Evolutionary conservation across 2,113 vertebrate species (phyloP).

Genomic region (Uropsilus gracilis): DNA sequence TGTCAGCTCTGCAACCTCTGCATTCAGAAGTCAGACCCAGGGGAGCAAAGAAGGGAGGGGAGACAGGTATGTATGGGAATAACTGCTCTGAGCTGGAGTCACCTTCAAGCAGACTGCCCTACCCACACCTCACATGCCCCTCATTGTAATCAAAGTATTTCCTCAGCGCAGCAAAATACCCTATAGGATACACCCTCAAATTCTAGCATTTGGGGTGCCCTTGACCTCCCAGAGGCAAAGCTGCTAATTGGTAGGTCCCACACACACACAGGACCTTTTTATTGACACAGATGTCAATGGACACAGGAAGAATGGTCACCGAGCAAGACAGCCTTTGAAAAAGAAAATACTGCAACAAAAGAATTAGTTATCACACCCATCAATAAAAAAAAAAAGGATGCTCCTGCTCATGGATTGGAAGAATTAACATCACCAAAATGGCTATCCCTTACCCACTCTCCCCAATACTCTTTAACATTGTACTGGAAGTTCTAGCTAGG

Average conservation of each 20-base stretch:
- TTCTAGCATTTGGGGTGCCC: not conserved
- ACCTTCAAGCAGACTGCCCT: too few species aligned
- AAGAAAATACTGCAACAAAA: not conserved
- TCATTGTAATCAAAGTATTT: not conserved
- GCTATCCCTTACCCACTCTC: too few species aligned
- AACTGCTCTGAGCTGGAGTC: not conserved
- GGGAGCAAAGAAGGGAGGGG: rapidly evolving
- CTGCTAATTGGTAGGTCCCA: not conserved
- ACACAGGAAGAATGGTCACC: not conserved
- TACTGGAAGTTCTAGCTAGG: too few species aligned
- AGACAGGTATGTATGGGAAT: not conserved
- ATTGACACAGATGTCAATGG: not conserved
- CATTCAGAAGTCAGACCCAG: not conserved
- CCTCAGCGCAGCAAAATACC: not conserved
- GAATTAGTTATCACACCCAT: not conserved
- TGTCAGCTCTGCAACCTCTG: not conserved
- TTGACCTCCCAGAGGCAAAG: not conserved
- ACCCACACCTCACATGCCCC: not conserved
- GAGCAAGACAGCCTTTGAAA: too few species aligned
- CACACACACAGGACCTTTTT: too few species aligned
- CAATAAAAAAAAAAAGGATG: not conserved
- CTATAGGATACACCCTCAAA: not conserved
- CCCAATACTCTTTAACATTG: too few species aligned
- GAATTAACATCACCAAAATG: too few species aligned
- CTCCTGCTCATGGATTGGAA: too few species aligned